Conservation (phyloP, 2,888 invertebrate species). For the Synergus japonicus region DNA sequence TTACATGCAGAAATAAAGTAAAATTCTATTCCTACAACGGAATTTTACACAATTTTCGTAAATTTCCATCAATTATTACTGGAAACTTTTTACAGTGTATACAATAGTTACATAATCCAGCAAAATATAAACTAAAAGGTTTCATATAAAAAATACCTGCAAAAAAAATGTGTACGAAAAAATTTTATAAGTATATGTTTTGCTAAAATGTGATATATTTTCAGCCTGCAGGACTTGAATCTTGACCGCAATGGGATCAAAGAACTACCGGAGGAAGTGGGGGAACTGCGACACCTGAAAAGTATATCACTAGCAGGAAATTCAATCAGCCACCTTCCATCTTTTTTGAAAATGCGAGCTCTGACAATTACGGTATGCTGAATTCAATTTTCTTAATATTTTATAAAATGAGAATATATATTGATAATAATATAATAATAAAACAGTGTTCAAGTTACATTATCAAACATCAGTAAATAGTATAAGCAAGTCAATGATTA, state of each 20-base stretch:
- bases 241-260: conserved; percentile 86
- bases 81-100: too few relatives aligned
- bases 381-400: not conserved
- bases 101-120: too few relatives aligned
- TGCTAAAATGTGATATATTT: conserved; percentile 56
- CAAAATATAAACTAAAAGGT: not conserved
- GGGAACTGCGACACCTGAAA: conserved; percentile 81
- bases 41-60: too few relatives aligned
- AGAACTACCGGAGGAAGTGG: conserved; percentile 81
- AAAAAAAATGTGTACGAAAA: not conserved
- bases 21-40: too few relatives aligned
- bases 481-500: not conserved
- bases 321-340: conserved; percentile 78
- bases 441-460: not conserved
- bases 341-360: conserved; percentile 80
- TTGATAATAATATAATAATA: not conserved
- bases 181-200: not conserved
- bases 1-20: too few relatives aligned
- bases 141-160: not conserved
- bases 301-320: conserved; percentile 82
- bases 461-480: not conserved
- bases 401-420: too few relatives aligned
- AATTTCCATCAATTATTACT: too few relatives aligned
- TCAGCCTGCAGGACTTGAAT: conserved; percentile 85
- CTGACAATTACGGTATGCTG: conserved; percentile 78